A percentile compares a stretch with the other conserved stretches of the same genome.
phyloP scores from a whole-genome alignment of 2,113 vertebrate species.

The Dolichallabes microphthalmus region DNA sequence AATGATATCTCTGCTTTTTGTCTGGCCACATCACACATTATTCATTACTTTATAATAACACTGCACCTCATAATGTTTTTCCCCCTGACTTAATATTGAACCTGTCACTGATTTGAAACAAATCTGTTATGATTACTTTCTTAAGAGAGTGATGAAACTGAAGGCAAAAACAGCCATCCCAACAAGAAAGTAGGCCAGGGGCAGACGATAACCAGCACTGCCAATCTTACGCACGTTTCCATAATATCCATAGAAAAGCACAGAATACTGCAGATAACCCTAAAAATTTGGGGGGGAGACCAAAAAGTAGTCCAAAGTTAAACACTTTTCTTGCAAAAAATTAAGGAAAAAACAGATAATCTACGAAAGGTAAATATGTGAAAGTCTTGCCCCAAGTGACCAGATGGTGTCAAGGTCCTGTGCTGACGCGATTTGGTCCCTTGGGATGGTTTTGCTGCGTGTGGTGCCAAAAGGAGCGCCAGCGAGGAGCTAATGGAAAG shows the following conservation, averaged over 20 bases:
- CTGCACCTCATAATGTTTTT: not conserved
- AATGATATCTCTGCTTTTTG: not conserved
- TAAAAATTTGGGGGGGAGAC: constrained; percentile 59
- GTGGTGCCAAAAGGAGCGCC: constrained; percentile 91
- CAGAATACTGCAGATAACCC: constrained; percentile 97
- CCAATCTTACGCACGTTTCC: constrained; percentile 88
- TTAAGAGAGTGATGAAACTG: constrained; percentile 96
- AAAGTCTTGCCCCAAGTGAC: constrained; percentile 89
- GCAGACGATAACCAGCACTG: constrained; percentile 87
- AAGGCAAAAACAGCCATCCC: constrained; percentile 97
- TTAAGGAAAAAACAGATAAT: constrained; percentile 24
- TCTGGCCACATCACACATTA: not conserved
- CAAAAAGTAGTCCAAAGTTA: not conserved
- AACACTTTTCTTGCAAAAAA: not conserved
- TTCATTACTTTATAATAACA: not conserved
- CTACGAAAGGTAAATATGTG: constrained; percentile 36
- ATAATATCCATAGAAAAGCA: constrained; percentile 96
- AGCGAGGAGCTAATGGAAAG: constrained; percentile 80
- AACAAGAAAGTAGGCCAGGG: constrained; percentile 94
- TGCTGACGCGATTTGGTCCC: constrained; percentile 79
- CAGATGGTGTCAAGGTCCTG: constrained; percentile 98
- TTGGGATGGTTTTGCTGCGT: constrained; percentile 88
- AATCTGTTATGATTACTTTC: constrained; percentile 78
- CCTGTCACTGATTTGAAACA: not conserved
- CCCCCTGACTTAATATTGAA: not conserved